Percentiles rank a stretch among this genome's conserved stretches.
phyloP scores from a whole-genome alignment of 2,888 invertebrate genomes.

The Rambutsinella grinnellia region DNA sequence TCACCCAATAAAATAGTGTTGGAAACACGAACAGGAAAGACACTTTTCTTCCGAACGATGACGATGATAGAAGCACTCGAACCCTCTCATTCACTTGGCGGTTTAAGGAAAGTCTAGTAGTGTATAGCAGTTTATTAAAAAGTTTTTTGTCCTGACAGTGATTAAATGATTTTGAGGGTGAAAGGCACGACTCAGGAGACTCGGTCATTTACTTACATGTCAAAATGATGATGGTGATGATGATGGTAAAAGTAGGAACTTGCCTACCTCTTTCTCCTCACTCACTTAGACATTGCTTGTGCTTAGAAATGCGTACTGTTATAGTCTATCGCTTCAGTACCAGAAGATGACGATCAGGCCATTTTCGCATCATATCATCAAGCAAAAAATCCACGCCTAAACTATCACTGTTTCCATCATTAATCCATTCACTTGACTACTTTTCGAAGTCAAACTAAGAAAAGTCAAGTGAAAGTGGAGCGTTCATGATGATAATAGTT shows the following conservation, averaged over 20 bases:
- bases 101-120: too few species aligned
- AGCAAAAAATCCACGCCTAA: slow-evolving; percentile 1
- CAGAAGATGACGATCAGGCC: not conserved
- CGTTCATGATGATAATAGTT: not conserved
- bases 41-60: not conserved
- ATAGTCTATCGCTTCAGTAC: slow-evolving; percentile 25
- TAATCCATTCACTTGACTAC: not conserved
- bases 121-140: slow-evolving; percentile 48
- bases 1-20: not conserved
- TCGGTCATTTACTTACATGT: slow-evolving; percentile 49
- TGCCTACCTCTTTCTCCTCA: slow-evolving; percentile 19
- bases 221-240: slow-evolving; percentile 28
- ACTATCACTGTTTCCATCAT: not conserved
- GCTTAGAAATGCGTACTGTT: too few species aligned
- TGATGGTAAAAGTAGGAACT: slow-evolving; percentile 14
- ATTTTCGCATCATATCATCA: slow-evolving; percentile 17
- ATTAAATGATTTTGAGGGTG: slow-evolving; percentile 59
- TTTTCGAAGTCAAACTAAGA: not conserved
- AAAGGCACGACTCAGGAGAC: slow-evolving; percentile 51
- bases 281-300: slow-evolving; percentile 9
- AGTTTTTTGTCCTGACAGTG: slow-evolving; percentile 56
- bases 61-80: too few species aligned
- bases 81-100: too few species aligned
- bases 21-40: too few species aligned
- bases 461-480: too few species aligned